phyloP scores from a whole-genome alignment of 2,888 invertebrate species.

The Yponomeuta evonymella region DNA sequence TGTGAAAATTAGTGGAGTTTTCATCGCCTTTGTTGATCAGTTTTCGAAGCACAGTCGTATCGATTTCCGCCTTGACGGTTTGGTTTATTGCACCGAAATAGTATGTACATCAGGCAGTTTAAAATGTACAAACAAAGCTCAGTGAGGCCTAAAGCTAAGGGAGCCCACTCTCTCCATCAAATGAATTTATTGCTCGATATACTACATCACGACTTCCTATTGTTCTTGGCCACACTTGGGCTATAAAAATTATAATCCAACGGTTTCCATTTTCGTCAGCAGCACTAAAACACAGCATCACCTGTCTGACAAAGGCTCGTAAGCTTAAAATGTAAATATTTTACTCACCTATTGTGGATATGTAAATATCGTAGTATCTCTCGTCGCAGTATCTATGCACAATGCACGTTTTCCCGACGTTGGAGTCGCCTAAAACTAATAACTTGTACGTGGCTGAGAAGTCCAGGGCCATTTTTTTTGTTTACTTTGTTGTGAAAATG shows the following conservation, averaged over 20 bases:
- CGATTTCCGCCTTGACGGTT: not conserved
- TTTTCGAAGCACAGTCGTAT: not conserved
- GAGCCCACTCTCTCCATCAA: not conserved
- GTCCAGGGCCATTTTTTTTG: constrained; percentile 85
- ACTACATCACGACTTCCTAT: constrained; percentile 30
- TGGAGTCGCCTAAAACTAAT: constrained; percentile 90
- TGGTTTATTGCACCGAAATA: not conserved
- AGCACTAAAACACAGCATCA: constrained; percentile 47
- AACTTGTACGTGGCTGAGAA: constrained; percentile 92
- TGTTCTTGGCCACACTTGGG: constrained; percentile 40
- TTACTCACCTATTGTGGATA: constrained; percentile 90
- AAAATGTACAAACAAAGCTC: not conserved
- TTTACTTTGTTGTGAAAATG: constrained; percentile 61
- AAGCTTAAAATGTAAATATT: constrained; percentile 52
- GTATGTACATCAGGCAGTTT: not conserved
- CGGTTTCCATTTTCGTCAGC: constrained; percentile 32
- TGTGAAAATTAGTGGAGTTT: not conserved
- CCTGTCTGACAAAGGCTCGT: constrained; percentile 57
- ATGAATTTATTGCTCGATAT: constrained; percentile 11
- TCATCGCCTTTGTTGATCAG: not conserved
- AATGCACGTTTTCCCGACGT: constrained; percentile 93
- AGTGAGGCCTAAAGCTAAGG: not conserved
- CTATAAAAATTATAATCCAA: constrained; percentile 41
- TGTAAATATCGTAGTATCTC: constrained; percentile 92
- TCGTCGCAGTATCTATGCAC: constrained; percentile 94